phyloP scores from a whole-genome alignment of 2,888 invertebrate species.

The Cyrtodaria siliqua region DNA sequence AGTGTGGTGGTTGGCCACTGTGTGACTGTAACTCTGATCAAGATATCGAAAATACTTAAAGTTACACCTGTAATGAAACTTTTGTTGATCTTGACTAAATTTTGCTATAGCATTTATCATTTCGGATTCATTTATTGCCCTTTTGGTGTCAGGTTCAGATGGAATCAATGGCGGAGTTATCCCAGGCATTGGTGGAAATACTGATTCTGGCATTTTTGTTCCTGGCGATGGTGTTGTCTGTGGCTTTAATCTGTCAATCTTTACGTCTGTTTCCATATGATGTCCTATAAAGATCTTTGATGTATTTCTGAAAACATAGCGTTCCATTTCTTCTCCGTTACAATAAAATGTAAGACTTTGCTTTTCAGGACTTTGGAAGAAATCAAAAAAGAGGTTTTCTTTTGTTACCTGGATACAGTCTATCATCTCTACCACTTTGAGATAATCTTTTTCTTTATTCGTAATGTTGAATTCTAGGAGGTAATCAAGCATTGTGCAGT shows the following conservation, averaged over 20 bases:
- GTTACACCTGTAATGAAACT: conserved; percentile 24
- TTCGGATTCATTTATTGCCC: conserved; percentile 12
- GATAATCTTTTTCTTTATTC: conserved; percentile 21
- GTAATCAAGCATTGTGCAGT: conserved; percentile 46
- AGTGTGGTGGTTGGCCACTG: conserved; percentile 27
- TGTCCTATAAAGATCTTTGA: conserved; percentile 14
- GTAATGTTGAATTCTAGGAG: conserved; percentile 40
- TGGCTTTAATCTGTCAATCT: too few relatives aligned
- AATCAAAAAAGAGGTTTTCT: conserved; percentile 17
- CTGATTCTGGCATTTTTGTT: too few relatives aligned
- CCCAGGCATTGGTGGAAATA: too few relatives aligned
- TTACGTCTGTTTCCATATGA: not conserved
- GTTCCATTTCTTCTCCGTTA: conserved; percentile 43
- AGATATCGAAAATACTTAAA: conserved; percentile 33
- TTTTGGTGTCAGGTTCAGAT: too few relatives aligned
- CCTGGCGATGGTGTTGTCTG: too few relatives aligned
- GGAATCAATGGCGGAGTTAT: too few relatives aligned
- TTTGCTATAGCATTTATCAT: conserved; percentile 38
- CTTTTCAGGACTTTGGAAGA: conserved; percentile 25
- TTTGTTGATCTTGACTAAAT: conserved; percentile 40
- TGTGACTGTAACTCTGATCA: conserved; percentile 48
- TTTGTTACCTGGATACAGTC: conserved; percentile 24
- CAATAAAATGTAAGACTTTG: conserved; percentile 48
- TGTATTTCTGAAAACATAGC: conserved; percentile 41
- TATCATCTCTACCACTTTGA: conserved; percentile 38